These are phyloP conservation scores for Monopis laevigella DNA, from an alignment of 2,888 invertebrate genomes.

Conservation along the genomic window DNA sequence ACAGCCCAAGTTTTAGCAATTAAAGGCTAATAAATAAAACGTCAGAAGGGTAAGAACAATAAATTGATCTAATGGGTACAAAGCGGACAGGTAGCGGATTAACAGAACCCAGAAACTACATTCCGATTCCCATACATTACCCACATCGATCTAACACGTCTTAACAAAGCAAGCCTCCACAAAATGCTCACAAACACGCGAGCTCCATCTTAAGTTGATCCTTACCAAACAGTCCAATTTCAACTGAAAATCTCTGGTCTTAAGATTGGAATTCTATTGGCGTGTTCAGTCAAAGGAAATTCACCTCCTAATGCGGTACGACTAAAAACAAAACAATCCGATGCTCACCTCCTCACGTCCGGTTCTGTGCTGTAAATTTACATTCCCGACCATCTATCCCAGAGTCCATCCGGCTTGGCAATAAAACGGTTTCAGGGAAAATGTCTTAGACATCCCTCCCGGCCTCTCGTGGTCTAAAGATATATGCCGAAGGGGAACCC, in stretches of 20 bases:
- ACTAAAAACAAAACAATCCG: constrained; percentile 63
- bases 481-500: constrained; percentile 52
- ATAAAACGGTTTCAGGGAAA: constrained; percentile 63
- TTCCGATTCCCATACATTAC: constrained; percentile 60
- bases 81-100: constrained; percentile 63
- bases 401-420: constrained; percentile 62
- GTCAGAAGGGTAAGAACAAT: constrained; percentile 26
- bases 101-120: constrained; percentile 38
- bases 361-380: constrained; percentile 63
- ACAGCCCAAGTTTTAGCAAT: no score
- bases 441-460: constrained; percentile 48
- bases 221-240: background rate
- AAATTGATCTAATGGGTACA: constrained; percentile 62
- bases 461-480: constrained; percentile 30
- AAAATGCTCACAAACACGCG: constrained; percentile 53
- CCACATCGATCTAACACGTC: constrained; percentile 61
- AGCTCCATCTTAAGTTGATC: constrained; percentile 37
- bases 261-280: background rate
- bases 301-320: constrained; percentile 37
- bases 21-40: no score
- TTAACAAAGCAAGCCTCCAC: constrained; percentile 36
- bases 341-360: constrained; percentile 61
- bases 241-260: background rate
- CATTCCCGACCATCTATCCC: constrained; percentile 64
- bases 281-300: constrained; percentile 14